phyloP scores from a whole-genome alignment of 2,113 vertebrate species.

The Tachysurus vachellii region DNA sequence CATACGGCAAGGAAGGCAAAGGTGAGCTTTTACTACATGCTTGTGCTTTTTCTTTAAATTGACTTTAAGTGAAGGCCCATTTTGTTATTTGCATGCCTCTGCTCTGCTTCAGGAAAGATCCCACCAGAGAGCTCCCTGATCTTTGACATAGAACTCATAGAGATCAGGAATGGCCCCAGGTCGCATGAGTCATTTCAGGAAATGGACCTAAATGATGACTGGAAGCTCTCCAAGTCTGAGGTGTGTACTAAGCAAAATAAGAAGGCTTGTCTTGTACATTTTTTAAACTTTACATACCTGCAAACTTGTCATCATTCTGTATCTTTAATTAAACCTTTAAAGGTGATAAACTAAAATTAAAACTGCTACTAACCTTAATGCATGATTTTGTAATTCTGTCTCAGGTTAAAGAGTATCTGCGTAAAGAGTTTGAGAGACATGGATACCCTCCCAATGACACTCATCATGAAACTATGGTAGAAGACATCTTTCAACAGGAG shows the following conservation, averaged over 20 bases:
- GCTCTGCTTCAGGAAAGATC: conserved; percentile 83
- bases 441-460: conserved; percentile 90
- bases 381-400: neutral
- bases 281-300: neutral
- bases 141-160: conserved; percentile 89
- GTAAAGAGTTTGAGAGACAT: conserved; percentile 90
- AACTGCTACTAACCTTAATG: neutral
- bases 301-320: too few species aligned
- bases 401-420: conserved; percentile 92
- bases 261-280: neutral
- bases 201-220: conserved; percentile 98
- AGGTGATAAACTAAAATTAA: neutral
- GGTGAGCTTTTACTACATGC: conserved; percentile 69
- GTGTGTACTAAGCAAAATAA: conserved; percentile 62
- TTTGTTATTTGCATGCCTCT: neutral
- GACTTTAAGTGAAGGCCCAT: neutral
- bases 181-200: conserved; percentile 97
- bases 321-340: neutral
- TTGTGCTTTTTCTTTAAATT: neutral
- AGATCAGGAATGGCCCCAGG: conserved; percentile 93
- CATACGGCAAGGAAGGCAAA: conserved; percentile 96
- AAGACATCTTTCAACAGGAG: conserved; percentile 94
- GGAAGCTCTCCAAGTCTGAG: conserved; percentile 92
- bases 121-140: conserved; percentile 92
- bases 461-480: conserved; percentile 87